Base-by-base conservation (phyloP, 2,113 vertebrate species). In the Toxotes chatareus region DNA sequence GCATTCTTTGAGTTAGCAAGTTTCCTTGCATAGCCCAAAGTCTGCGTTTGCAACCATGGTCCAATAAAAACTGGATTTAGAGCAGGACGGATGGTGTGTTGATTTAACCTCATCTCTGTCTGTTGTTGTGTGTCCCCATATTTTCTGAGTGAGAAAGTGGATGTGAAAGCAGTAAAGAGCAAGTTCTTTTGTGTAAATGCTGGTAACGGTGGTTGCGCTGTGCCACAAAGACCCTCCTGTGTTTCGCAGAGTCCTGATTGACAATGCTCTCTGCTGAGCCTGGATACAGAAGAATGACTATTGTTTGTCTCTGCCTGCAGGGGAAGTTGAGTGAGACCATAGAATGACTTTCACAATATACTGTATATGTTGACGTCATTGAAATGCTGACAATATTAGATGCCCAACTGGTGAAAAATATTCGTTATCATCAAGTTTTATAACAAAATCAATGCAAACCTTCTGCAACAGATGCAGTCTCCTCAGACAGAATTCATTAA, bases 131-230 rank as follows among this genome's bases (percentile, higher is more conserved):
- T 55, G 49, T 31, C 31, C 16, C 32, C 12, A 21, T 59, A 49
- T 53, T 78, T 66, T 55, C 3, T 8, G 56, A 31, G 4, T 27
- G 55, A 34, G 3, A 36, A 17, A 23, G 59, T 73, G 63, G n/a
- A 27, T 21, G 57, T 38, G 47, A 55, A 56, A 78, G 5, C 53
- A 71, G 12, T 47, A 38, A 42, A 16, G 17, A 64, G 62, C 17
- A 9, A 67, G 49, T 71, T 62, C 65, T 68, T 75, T 60, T 70
- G 63, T 85, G 74, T 51, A 23, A 72, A 70, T 6, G 2, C 60
- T 14, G 63, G 31, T 55, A 69, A 76, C 23, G 34, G 44, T 55
- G 57, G 27, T 62, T 14, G 65, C 12, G 56, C 31, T n/a, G 4
- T 42, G 64, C 55, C 49, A 71, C 73, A 9, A 61, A 13, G 46